Percentiles rank a stretch among this genome's conserved stretches.
phyloP scores from a whole-genome alignment of 2,797 vertebrate species.

The Pristis pectinata region DNA sequence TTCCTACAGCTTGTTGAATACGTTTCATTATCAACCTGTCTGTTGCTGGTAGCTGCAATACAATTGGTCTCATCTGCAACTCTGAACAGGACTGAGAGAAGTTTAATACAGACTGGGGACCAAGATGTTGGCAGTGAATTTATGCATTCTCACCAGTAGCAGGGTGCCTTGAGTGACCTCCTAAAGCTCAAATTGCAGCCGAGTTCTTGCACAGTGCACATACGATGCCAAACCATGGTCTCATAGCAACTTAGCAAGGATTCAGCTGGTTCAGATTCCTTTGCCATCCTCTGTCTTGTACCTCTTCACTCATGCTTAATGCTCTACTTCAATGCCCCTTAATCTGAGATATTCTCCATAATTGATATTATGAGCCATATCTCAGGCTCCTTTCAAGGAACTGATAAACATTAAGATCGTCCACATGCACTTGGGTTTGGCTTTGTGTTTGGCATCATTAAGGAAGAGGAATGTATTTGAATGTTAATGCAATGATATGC shows the following conservation, averaged over 20 bases:
- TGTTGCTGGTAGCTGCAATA: not conserved
- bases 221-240: too few relatives aligned
- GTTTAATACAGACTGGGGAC: not conserved
- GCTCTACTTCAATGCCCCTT: not conserved
- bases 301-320: not conserved
- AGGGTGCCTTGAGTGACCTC: not conserved
- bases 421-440: not conserved
- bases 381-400: not conserved
- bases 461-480: not conserved
- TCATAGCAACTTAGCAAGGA: not conserved
- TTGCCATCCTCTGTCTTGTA: not conserved
- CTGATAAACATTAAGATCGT: not conserved
- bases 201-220: not conserved
- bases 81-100: not conserved
- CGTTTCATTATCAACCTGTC: not conserved
- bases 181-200: not conserved
- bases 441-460: not conserved
- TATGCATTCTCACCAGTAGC: not conserved
- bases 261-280: not conserved
- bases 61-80: not conserved
- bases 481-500: not conserved
- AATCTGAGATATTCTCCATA: not conserved
- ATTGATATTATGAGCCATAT: too few relatives aligned
- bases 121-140: not conserved
- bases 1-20: not conserved